Conservation (phyloP, 2,888 invertebrate genomes). For the Ennomos fuscantarius region DNA sequence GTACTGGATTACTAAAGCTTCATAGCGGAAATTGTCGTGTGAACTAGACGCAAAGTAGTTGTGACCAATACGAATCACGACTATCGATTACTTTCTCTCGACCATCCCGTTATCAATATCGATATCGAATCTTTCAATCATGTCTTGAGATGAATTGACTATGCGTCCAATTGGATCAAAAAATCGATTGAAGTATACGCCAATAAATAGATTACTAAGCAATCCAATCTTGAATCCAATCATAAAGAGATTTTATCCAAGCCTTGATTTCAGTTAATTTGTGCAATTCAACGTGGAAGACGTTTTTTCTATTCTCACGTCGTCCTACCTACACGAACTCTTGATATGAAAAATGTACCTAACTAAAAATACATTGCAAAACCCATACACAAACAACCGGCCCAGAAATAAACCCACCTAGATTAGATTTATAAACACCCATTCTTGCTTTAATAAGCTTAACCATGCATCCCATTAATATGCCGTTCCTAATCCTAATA, state of each 20-base stretch:
- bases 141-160: slow-evolving; percentile 26
- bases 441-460: slow-evolving; percentile 18
- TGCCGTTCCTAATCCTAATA: slow-evolving; percentile 24
- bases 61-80: slow-evolving; percentile 42
- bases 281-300: too few species aligned
- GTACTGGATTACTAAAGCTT: slow-evolving; percentile 22
- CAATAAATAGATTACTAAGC: slow-evolving; percentile 12
- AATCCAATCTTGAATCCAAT: not conserved
- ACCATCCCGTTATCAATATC: slow-evolving; percentile 47
- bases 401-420: not conserved
- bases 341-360: not conserved
- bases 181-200: slow-evolving; percentile 19
- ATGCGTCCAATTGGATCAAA: slow-evolving; percentile 27
- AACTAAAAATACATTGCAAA: not conserved
- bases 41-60: slow-evolving; percentile 34
- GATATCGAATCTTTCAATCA: slow-evolving; percentile 50
- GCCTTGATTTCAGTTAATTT: too few species aligned
- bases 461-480: slow-evolving; percentile 23
- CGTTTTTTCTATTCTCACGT: too few species aligned
- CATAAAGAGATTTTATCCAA: too few species aligned
- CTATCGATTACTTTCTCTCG: slow-evolving; percentile 64
- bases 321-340: too few species aligned
- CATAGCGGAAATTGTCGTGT: slow-evolving; percentile 29
- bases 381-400: not conserved
- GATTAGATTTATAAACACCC: slow-evolving; percentile 17